Evolutionary conservation across 2,113 vertebrate species (phyloP).

Genomic region (Labeo rohita): DNA sequence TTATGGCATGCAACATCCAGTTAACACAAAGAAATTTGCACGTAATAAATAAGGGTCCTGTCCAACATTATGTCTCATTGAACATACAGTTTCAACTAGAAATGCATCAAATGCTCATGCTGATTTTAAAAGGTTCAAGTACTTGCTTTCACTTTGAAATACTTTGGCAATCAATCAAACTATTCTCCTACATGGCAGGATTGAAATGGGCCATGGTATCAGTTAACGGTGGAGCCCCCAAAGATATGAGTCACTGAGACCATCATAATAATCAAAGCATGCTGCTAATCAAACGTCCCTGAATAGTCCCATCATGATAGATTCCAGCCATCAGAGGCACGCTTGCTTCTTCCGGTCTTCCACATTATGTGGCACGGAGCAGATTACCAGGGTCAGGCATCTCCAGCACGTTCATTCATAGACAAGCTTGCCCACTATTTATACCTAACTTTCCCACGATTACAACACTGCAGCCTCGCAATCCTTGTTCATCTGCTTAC

Average conservation of each 20-base stretch:
- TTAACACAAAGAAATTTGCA: neutral
- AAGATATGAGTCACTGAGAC: neutral
- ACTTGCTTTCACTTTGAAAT: neutral
- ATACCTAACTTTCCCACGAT: slow-evolving; percentile 8
- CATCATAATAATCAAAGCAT: neutral
- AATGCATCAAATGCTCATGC: neutral
- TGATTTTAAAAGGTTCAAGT: neutral
- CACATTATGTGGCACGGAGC: neutral
- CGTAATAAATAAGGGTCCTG: neutral
- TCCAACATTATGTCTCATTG: neutral
- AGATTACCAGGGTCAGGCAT: slow-evolving; percentile 2
- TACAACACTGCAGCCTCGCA: neutral
- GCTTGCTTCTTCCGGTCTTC: neutral
- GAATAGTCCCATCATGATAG: neutral
- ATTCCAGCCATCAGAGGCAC: slow-evolving; percentile 1
- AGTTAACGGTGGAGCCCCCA: neutral
- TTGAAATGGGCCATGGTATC: neutral
- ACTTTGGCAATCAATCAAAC: neutral
- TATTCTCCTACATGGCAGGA: neutral
- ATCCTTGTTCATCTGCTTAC: neutral
- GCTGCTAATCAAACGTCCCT: neutral
- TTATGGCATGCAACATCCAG: neutral
- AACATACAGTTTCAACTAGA: neutral
- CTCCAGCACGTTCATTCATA: slow-evolving; percentile 26
- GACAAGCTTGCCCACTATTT: neutral